Conservation (phyloP, 2,888 invertebrate species). For the Choreutis nemorana region DNA sequence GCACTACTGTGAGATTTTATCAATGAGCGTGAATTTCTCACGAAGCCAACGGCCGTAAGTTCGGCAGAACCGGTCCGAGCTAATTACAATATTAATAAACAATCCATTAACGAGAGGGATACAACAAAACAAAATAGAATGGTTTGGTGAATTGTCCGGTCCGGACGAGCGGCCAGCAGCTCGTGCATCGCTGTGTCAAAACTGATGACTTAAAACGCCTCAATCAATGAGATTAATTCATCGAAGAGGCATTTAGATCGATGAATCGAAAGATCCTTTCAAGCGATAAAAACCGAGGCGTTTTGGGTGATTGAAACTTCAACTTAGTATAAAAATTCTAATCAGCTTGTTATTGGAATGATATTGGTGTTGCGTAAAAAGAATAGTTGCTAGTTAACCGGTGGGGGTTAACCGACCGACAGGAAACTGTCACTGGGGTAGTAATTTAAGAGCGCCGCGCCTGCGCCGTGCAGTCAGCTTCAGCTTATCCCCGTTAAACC, state of each 20-base stretch:
- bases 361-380: too few species aligned
- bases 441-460: constrained; percentile 54
- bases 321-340: too few species aligned
- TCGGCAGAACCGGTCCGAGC: constrained; percentile 12
- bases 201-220: too few species aligned
- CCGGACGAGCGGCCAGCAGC: constrained; percentile 5
- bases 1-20: constrained; percentile 24
- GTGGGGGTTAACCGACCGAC: too few species aligned
- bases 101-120: constrained; percentile 30
- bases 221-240: too few species aligned
- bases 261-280: too few species aligned
- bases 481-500: constrained; percentile 57
- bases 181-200: constrained; percentile 5
- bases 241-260: too few species aligned
- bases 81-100: constrained; percentile 45
- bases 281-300: too few species aligned
- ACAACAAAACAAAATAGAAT: constrained; percentile 18
- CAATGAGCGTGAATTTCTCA: constrained; percentile 22
- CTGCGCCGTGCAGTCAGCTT: constrained; percentile 49
- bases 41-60: constrained; percentile 10
- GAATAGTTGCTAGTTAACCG: too few species aligned
- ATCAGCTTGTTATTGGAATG: too few species aligned
- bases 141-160: constrained; percentile 9
- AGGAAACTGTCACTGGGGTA: constrained; percentile 58
- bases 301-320: too few species aligned